Evolutionary conservation across 2,113 vertebrate genomes (phyloP), one percentile per base, ranked within the genome.

Genomic region (Leptosomus discolor): DNA sequence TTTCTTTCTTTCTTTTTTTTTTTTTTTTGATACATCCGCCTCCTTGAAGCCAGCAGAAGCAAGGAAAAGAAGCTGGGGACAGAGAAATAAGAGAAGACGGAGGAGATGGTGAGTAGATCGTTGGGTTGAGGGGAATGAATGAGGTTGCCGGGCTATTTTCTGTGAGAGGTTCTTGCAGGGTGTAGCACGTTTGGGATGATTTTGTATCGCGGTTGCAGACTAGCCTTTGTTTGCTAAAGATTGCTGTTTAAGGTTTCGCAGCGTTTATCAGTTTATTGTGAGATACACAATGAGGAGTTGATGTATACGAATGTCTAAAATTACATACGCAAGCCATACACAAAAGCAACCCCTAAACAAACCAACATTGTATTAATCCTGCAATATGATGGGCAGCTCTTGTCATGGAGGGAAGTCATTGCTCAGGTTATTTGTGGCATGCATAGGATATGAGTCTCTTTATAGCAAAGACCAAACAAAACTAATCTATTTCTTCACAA

Each of bases 101-200:
- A 61, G 50, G 90, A 88, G 91, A 96, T 95, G 97, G 97, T 96
- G 96, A 97, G 97, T 80, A 45, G 45, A 21, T 53, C 46, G 2
- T 29, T 34, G 92, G 67, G n/a, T 1, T 43, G 26, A n/a, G 86
- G 67, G 68, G 6, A 43, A n/a, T 56, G 92, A 54, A 71, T 86
- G 95, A 50, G 85, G 54, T 13, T 61, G 71, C 63, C 3, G 56
- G 53, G 85, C 26, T 75, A 1, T 80, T 65, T 76, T 90, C 67
- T 73, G 15, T 26, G 58, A 48, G 84, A 11, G 81, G 12, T 51
- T 71, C 56, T 39, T 24, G 71, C 16, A 26, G 84, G 45, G 20
- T 51, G 73, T 39, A 58, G 54, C 15, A 9, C n/a, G 15, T 86
- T 88, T 24, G 63, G 86, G 71, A 26, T 74, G 86, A 56, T 90